phyloP scores from a whole-genome alignment of 2,113 vertebrate species.

The Sialia sialis region DNA sequence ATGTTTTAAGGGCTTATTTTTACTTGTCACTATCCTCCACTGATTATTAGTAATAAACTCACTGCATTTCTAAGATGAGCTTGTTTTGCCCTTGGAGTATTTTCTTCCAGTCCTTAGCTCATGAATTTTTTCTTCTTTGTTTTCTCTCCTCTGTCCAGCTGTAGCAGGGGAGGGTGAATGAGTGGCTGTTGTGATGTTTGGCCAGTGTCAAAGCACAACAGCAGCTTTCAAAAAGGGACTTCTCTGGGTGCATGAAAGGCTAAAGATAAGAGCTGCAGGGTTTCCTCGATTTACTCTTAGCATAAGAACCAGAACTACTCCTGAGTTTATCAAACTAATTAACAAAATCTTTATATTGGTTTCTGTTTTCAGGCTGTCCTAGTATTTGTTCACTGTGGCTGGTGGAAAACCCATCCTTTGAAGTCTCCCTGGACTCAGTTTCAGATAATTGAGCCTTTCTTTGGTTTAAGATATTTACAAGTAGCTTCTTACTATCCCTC shows the following conservation, averaged over 20 bases:
- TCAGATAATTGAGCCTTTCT: neutral
- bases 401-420: neutral
- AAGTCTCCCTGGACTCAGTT: neutral
- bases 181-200: neutral
- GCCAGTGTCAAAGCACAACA: neutral
- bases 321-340: neutral
- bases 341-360: neutral
- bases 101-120: neutral
- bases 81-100: neutral
- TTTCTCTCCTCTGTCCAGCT: neutral
- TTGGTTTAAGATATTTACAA: neutral
- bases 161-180: neutral
- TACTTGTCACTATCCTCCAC: neutral
- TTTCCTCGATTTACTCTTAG: neutral
- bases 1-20: neutral
- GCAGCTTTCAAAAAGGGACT: neutral
- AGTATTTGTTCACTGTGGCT: neutral
- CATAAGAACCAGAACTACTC: neutral
- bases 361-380: neutral
- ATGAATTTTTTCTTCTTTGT: neutral
- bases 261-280: neutral
- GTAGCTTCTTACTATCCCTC: neutral
- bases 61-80: neutral
- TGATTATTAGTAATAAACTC: neutral
- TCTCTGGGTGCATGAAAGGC: neutral